phyloP scores from a whole-genome alignment of 2,113 vertebrate species.

The Corapipo altera region DNA sequence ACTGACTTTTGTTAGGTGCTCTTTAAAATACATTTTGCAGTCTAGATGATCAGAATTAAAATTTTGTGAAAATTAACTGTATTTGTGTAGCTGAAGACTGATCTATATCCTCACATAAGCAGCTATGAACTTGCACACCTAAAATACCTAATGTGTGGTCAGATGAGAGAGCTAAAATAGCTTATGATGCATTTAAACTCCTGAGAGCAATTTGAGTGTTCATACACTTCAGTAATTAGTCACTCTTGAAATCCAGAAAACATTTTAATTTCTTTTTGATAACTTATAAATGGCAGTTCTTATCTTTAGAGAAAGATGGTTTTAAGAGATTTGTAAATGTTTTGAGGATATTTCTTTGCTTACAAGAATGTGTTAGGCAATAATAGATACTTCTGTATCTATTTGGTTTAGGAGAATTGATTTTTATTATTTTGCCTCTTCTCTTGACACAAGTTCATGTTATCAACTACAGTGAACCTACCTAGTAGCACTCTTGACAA shows the following conservation, averaged over 20 bases:
- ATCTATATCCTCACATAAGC: neutral
- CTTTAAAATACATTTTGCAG: neutral
- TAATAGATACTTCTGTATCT: neutral
- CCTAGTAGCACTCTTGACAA: neutral
- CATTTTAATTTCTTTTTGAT: neutral
- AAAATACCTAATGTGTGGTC: neutral
- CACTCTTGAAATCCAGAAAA: neutral
- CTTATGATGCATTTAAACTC: neutral
- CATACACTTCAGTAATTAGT: neutral
- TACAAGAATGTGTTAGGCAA: neutral
- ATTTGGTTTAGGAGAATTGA: neutral
- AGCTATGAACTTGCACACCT: neutral
- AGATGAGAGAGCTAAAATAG: neutral
- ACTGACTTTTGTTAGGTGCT: neutral
- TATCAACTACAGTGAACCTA: neutral
- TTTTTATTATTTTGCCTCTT: neutral
- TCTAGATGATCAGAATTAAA: neutral
- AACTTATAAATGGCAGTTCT: neutral
- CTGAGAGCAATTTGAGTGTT: neutral
- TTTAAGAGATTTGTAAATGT: neutral
- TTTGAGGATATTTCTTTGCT: neutral
- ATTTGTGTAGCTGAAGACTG: neutral
- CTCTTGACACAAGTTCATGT: neutral
- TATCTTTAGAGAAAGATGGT: neutral
- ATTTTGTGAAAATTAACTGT: neutral